Evolutionary conservation across 2,888 invertebrate species (phyloP).

Genomic region (Oscheius onirici): DNA sequence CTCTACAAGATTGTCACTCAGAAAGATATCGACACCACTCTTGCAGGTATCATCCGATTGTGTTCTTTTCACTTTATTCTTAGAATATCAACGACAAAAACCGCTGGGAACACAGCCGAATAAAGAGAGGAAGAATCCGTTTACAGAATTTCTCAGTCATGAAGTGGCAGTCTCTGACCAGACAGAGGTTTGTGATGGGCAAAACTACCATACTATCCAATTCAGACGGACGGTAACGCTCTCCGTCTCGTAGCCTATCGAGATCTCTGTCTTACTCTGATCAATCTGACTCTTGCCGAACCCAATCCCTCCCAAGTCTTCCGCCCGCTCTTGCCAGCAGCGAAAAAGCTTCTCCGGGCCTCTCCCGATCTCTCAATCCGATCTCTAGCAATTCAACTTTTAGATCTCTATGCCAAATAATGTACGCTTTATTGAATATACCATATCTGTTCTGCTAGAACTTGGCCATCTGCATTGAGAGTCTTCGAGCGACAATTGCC

Average conservation of each 20-base stretch:
- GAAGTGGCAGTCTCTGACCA: neutral
- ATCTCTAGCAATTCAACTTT: constrained; percentile 36
- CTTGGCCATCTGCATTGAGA: neutral
- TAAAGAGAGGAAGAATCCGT: constrained; percentile 29
- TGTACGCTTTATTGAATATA: neutral
- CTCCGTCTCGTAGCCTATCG: constrained; percentile 43
- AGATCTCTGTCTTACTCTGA: constrained; percentile 42
- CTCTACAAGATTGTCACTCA: constrained; percentile 27
- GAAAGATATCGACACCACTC: constrained; percentile 9
- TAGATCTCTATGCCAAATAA: constrained; percentile 13
- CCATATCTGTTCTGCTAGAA: neutral
- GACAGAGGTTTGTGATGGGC: neutral
- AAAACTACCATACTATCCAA: neutral
- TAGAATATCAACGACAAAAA: constrained; percentile 26
- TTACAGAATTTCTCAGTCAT: constrained; percentile 9
- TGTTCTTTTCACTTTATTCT: neutral
- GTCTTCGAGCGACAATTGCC: neutral
- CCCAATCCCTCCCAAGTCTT: constrained; percentile 6
- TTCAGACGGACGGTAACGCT: neutral
- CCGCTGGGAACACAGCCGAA: constrained; percentile 19
- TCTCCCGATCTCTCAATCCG: constrained; percentile 52
- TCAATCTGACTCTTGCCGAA: constrained; percentile 13
- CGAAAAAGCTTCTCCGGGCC: constrained; percentile 39
- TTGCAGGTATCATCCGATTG: constrained; percentile 5
- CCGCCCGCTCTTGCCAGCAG: constrained; percentile 34